Conservation (phyloP, 1,140 invertebrate species). For the Penaeus japonicus region DNA sequence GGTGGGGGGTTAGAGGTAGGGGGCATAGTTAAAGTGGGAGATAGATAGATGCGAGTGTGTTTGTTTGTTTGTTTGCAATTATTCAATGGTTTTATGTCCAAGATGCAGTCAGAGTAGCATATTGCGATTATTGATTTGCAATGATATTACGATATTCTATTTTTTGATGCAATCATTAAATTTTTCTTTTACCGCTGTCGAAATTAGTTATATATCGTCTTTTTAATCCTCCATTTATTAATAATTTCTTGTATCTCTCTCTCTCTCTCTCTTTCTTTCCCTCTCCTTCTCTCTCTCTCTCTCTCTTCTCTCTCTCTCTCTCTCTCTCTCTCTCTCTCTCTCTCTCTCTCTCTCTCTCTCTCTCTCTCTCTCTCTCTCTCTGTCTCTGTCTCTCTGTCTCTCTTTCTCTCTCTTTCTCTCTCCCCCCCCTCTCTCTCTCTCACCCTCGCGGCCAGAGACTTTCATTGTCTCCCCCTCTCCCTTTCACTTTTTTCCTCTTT, state of each 20-base stretch:
- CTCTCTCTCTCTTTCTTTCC: neutral
- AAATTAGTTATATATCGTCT: no score
- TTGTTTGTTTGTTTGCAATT: no score
- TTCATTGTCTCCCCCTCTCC: neutral
- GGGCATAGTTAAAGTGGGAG: no score
- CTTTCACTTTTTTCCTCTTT: neutral
- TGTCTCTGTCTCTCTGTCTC: neutral
- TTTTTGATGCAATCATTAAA: neutral
- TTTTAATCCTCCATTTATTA: no score
- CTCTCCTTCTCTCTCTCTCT: neutral
- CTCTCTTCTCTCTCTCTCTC: neutral
- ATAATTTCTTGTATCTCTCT: neutral
- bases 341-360: neutral
- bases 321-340: neutral
- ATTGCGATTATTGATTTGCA: no score
- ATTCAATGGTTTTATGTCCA: no score
- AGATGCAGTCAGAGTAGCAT: no score
- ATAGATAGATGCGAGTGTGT: no score
- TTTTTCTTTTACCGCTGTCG: no score
- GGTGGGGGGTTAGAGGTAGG: no score
- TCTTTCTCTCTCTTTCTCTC: neutral
- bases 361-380: slow-evolving; percentile 15
- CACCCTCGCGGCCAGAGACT: neutral
- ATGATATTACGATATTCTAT: neutral
- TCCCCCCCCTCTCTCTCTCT: neutral